phyloP scores from a whole-genome alignment of 2,888 invertebrate species.

The Pseudococcus longispinus region DNA sequence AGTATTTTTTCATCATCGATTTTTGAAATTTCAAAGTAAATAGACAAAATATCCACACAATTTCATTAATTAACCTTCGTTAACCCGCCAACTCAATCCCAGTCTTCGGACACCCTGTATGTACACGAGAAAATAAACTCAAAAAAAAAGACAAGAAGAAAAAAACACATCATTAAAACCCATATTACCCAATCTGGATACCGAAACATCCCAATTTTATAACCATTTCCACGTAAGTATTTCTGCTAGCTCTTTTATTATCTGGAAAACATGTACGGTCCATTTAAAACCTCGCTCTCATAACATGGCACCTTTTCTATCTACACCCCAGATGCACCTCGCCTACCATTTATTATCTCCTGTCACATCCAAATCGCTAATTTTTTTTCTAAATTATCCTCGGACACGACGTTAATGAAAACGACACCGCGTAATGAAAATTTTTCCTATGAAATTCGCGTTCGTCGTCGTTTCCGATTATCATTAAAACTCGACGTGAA shows the following conservation, averaged over 20 bases:
- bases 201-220: neutral
- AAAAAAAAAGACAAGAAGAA: neutral
- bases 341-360: neutral
- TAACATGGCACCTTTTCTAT: neutral
- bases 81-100: too few species aligned
- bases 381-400: neutral
- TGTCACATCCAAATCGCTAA: neutral
- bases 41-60: too few species aligned
- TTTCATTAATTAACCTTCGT: too few species aligned
- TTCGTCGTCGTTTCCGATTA: conserved; percentile 1
- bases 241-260: neutral
- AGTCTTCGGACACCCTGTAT: neutral
- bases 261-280: conserved; percentile 30
- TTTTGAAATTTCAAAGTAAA: too few species aligned
- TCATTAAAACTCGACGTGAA: neutral
- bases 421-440: neutral
- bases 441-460: neutral
- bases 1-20: too few species aligned
- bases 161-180: neutral
- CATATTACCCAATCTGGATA: neutral
- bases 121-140: too few species aligned
- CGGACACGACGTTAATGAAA: neutral
- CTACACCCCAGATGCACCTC: neutral
- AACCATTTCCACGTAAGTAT: neutral
- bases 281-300: neutral